Evolutionary conservation across 1,140 invertebrate species (phyloP).

Genomic region (Augochlora pura): DNA sequence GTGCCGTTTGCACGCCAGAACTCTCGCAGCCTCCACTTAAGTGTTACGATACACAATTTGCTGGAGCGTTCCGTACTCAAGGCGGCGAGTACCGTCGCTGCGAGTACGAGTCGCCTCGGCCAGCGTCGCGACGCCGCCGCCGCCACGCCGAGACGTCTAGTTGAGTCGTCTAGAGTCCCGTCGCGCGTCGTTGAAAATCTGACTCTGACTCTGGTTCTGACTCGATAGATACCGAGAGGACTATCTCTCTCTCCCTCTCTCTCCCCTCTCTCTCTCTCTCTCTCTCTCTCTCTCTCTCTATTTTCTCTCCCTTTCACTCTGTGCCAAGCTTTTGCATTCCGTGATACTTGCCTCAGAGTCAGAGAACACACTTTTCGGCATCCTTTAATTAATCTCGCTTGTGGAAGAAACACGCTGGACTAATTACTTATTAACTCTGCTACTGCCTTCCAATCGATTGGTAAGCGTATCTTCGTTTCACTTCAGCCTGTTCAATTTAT

Average conservation of each 20-base stretch:
- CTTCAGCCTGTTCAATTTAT: too few species aligned
- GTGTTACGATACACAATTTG: constrained; percentile 26
- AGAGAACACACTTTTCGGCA: neutral
- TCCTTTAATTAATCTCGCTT: neutral
- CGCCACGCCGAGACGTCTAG: too few species aligned
- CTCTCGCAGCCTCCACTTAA: neutral
- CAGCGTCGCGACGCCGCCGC: neutral
- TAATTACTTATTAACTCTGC: neutral
- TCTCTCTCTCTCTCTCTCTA: too few species aligned
- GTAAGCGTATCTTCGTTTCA: neutral
- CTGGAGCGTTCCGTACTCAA: constrained; percentile 11
- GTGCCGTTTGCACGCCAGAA: constrained; percentile 2
- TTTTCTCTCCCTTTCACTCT: too few species aligned
- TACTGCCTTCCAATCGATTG: too few species aligned
- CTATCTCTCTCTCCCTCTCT: neutral
- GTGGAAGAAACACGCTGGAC: neutral
- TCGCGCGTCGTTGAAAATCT: too few species aligned
- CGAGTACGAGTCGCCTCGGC: neutral
- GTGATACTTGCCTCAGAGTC: neutral
- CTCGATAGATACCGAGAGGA: neutral
- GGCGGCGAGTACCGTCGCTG: neutral
- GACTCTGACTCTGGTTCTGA: too few species aligned
- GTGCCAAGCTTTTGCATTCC: too few species aligned
- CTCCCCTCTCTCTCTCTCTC: too few species aligned
- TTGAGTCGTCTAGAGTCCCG: too few species aligned